Percentiles rank a stretch among this genome's conserved stretches.
phyloP scores from a whole-genome alignment of 2,888 invertebrate species.

The Aricia artaxerxes region DNA sequence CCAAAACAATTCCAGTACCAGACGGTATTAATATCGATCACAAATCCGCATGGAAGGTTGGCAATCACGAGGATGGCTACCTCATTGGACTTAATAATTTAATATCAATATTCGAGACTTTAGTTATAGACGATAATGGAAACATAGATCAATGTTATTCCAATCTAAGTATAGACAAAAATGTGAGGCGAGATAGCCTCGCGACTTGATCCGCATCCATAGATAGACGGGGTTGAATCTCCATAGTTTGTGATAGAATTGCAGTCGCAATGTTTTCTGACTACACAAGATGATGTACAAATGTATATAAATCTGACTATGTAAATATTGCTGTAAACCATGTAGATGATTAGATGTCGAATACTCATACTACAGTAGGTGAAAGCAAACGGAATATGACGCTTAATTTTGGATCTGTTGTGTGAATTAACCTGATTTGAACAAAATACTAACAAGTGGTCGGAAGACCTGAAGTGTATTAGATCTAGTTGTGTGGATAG shows the following conservation, averaged over 20 bases:
- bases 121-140: slow-evolving; percentile 73
- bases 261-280: slow-evolving; percentile 25
- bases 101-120: slow-evolving; percentile 89
- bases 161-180: slow-evolving; percentile 62
- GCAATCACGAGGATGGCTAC: slow-evolving; percentile 98
- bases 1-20: slow-evolving; percentile 93
- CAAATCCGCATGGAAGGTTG: slow-evolving; percentile 92
- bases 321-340: slow-evolving; percentile 31
- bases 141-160: slow-evolving; percentile 65
- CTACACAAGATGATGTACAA: slow-evolving; percentile 31
- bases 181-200: slow-evolving; percentile 64
- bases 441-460: slow-evolving; percentile 30
- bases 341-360: slow-evolving; percentile 26
- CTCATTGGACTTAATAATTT: slow-evolving; percentile 94
- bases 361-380: slow-evolving; percentile 34
- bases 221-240: slow-evolving; percentile 40
- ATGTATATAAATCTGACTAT: slow-evolving; percentile 32
- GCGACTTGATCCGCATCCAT: slow-evolving; percentile 62
- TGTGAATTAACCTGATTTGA: slow-evolving; percentile 31
- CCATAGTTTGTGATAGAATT: slow-evolving; percentile 39
- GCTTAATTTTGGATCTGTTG: slow-evolving; percentile 27
- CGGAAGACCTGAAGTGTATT: not conserved
- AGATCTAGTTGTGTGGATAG: slow-evolving; percentile 7
- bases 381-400: slow-evolving; percentile 29
- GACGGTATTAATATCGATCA: slow-evolving; percentile 88